Conservation (phyloP, 2,888 invertebrate species). For the Megastigmus dorsalis region DNA sequence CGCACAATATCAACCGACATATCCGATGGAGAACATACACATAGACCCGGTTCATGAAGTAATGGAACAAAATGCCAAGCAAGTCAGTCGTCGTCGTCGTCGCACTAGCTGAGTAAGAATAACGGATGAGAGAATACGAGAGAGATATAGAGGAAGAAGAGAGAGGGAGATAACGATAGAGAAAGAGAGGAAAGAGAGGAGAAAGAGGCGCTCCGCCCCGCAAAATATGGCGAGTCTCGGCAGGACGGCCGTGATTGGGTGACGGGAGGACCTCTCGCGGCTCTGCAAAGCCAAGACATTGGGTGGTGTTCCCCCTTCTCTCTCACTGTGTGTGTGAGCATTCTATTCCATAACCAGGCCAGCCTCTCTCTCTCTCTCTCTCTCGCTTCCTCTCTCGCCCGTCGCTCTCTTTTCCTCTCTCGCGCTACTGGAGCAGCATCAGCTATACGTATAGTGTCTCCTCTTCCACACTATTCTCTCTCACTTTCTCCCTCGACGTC, state of each 20-base stretch:
- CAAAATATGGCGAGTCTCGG: constrained; percentile 73
- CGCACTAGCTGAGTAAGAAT: constrained; percentile 11
- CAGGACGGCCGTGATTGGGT: constrained; percentile 72
- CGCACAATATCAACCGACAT: too few relatives aligned
- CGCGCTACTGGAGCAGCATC: too few relatives aligned
- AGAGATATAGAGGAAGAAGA: constrained; percentile 5
- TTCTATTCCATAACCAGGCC: constrained; percentile 30
- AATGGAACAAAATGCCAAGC: too few relatives aligned
- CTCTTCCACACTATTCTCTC: too few relatives aligned
- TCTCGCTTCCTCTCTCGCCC: constrained; percentile 39
- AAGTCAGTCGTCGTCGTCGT: too few relatives aligned
- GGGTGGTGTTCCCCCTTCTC: constrained; percentile 58
- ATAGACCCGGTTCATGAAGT: too few relatives aligned
- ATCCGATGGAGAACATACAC: too few relatives aligned
- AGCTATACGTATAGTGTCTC: too few relatives aligned
- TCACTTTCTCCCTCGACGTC: too few relatives aligned
- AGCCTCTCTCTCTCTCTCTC: constrained; percentile 53
- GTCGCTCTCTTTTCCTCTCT: too few relatives aligned
- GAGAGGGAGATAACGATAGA: constrained; percentile 54
- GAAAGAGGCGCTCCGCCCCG: constrained; percentile 67
- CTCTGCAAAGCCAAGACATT: constrained; percentile 72
- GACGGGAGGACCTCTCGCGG: constrained; percentile 72
- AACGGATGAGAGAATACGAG: constrained; percentile 40
- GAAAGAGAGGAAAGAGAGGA: constrained; percentile 13
- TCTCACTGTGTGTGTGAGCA: constrained; percentile 15